Base-by-base conservation (phyloP, 2,888 invertebrate genomes). In the Leistus spinibarbis region DNA sequence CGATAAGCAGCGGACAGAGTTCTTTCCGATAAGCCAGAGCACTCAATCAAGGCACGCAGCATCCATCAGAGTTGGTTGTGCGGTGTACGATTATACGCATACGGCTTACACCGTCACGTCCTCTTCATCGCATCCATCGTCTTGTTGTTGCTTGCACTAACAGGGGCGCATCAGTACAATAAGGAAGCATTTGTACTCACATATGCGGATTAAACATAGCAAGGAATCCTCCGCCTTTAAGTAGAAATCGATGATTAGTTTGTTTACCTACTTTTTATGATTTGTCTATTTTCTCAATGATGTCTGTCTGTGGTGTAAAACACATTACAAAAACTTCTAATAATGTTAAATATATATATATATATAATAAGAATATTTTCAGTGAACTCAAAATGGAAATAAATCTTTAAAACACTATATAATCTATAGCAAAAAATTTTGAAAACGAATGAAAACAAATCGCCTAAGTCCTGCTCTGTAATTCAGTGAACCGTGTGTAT, bases 41-140 rank as follows among this genome's bases (percentile, higher is more conserved):
- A 71, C 71, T 71, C 71, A 71, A 71, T 71, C 71, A 71, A 64
- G 62, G 20, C 69, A 27, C 20, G 64, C 60, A 22, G 63, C 71
- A 71, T 64, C 64, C 54, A 71, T 71, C 71, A 71, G 64, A 54
- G 54, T 66, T 60, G 57, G 40, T 20, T 40, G 24, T 19, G 57
- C 63, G 64, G 17, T 16, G 64, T 60, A 64, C 64, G 54, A 71
- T 71, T 71, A 71, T 71, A 56, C 71, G 71, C 54, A 54, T 64
- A 71, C 20, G 71, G 71, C 40, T 71, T 71, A 71, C 71, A 71
- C 54, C 62, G 71, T 71, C 71, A 71, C 71, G 71, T 71, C 56
- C 71, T 60, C 22, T 40, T 40, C 40, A 40, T 40, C 40, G 40
- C 40, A 40, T 10, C 40, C 40, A 40, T 10, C 40, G 40, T 40